These are phyloP conservation scores for Cryptocephalus primarius DNA, from an alignment of 2,888 invertebrate species.

Conservation along the genomic window DNA sequence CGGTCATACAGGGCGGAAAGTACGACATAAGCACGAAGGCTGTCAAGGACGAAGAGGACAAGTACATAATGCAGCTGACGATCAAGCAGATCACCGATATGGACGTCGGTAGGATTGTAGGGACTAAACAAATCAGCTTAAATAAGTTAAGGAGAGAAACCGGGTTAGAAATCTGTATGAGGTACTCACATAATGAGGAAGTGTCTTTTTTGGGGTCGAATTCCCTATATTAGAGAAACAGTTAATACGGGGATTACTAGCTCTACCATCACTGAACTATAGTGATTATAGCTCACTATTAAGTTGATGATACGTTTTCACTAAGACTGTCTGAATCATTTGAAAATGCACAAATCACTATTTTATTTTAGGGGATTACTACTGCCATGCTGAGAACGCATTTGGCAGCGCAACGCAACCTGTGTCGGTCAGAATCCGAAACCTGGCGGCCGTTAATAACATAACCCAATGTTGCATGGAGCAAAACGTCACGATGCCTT, in stretches of 20 bases:
- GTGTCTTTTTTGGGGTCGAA: too few species aligned
- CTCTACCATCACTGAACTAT: too few species aligned
- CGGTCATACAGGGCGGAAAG: constrained; percentile 68
- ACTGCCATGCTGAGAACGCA: constrained; percentile 75
- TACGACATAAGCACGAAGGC: constrained; percentile 52
- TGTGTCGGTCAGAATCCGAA: constrained; percentile 60
- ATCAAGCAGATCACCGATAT: constrained; percentile 59
- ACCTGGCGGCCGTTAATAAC: constrained; percentile 43
- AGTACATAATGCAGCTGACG: constrained; percentile 62
- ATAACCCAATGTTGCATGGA: constrained; percentile 72
- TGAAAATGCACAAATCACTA: constrained; percentile 43
- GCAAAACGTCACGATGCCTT: constrained; percentile 66
- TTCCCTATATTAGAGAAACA: too few species aligned
- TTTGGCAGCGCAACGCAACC: constrained; percentile 64
- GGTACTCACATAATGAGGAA: too few species aligned
- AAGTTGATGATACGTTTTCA: too few species aligned
- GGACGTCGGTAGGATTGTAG: constrained; percentile 33
- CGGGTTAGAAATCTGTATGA: too few species aligned
- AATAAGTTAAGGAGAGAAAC: too few species aligned
- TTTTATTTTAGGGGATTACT: constrained; percentile 58
- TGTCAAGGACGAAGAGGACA: constrained; percentile 54
- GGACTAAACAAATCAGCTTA: constrained; percentile 43
- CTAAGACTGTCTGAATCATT: not conserved
- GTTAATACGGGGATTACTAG: too few species aligned
- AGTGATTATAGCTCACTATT: too few species aligned